Percentiles rank a stretch among this genome's conserved stretches.
phyloP scores from a whole-genome alignment of 2,113 vertebrate genomes.

The Lagenorhynchus albirostris region DNA sequence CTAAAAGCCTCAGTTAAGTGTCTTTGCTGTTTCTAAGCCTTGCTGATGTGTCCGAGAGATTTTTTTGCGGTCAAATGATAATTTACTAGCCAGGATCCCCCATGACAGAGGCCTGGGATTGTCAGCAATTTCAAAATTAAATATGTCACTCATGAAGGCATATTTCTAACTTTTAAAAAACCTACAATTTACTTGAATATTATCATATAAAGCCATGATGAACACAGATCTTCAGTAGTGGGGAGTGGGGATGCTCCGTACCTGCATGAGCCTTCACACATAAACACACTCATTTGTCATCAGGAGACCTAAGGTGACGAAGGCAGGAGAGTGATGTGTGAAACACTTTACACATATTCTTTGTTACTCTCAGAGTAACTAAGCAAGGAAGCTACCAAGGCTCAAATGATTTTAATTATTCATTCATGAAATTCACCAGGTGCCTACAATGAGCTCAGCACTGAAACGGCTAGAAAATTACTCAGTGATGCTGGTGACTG shows the following conservation, averaged over 20 bases:
- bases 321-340: not conserved
- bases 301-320: not conserved
- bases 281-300: not conserved
- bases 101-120: not conserved
- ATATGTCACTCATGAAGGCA: not conserved
- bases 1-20: not conserved
- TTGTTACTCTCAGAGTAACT: not conserved
- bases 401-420: not conserved
- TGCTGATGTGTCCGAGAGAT: conserved; percentile 25
- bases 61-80: conserved; percentile 24
- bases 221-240: not conserved
- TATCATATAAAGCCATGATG: not conserved
- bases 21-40: not conserved
- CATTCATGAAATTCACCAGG: not conserved
- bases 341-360: not conserved
- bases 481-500: not conserved
- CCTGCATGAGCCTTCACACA: not conserved
- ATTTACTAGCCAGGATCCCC: not conserved
- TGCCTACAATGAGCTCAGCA: not conserved
- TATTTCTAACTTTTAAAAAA: not conserved
- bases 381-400: not conserved
- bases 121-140: not conserved
- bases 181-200: not conserved
- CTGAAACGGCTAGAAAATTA: not conserved
- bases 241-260: too few species aligned